phyloP scores from a whole-genome alignment of 2,797 vertebrate genomes.

The Xenentodon cancila region DNA sequence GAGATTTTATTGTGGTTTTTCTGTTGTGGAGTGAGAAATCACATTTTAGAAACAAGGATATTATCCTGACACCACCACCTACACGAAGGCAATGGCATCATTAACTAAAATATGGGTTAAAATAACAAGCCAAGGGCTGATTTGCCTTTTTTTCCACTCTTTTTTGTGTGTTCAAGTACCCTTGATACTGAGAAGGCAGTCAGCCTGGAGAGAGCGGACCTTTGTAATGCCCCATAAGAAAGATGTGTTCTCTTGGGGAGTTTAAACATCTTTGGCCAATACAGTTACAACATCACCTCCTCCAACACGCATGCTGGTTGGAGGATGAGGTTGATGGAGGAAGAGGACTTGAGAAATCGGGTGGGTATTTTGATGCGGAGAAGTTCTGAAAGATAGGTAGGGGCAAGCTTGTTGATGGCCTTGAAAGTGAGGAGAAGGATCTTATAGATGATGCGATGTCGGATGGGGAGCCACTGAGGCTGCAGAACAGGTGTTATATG shows the following conservation, averaged over 20 bases:
- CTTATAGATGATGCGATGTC: too few species aligned
- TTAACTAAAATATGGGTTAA: conserved; percentile 64
- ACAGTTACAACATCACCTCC: conserved; percentile 51
- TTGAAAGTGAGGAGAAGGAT: too few species aligned
- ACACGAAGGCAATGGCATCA: conserved; percentile 46
- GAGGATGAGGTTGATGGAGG: too few species aligned
- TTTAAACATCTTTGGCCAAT: conserved; percentile 43
- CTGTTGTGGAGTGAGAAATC: conserved; percentile 34
- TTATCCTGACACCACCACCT: conserved; percentile 61
- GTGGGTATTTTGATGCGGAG: too few species aligned
- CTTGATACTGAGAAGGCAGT: conserved; percentile 38
- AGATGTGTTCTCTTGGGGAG: conserved; percentile 40
- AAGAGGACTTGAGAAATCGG: too few species aligned
- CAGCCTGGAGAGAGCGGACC: conserved; percentile 32
- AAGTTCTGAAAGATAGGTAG: too few species aligned
- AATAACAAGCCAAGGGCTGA: conserved; percentile 66
- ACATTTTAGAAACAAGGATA: conserved; percentile 44
- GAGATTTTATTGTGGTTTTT: conserved; percentile 6
- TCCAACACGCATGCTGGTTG: too few species aligned
- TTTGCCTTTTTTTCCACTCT: conserved; percentile 45
- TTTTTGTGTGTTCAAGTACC: conserved; percentile 29
- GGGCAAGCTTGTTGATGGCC: too few species aligned
- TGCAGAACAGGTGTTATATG: too few species aligned
- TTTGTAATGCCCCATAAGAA: conserved; percentile 53
- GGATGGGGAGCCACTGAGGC: too few species aligned